These are phyloP conservation scores for Coremacera marginata DNA, from an alignment of 2,888 invertebrate genomes.

Conservation along the genomic window DNA sequence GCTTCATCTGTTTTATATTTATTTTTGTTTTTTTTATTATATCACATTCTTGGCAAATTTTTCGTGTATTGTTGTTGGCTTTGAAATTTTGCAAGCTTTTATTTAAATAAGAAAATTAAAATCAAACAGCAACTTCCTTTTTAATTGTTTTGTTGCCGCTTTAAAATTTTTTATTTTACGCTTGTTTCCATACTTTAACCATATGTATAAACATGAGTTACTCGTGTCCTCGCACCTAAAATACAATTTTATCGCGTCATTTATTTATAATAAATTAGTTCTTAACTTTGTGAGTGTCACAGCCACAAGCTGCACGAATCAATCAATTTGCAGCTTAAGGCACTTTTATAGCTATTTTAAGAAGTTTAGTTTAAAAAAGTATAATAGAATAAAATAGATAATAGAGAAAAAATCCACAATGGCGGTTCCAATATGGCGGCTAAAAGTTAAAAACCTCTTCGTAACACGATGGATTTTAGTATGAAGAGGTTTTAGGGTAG, in stretches of 20 bases:
- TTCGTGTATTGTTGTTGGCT: conserved; percentile 21
- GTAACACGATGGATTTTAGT: no score
- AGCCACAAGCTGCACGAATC: background rate
- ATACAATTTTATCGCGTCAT: conserved; percentile 10
- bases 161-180: background rate
- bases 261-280: background rate
- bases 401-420: no score
- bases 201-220: background rate
- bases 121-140: background rate
- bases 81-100: conserved; percentile 1
- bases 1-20: no score
- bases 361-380: conserved; percentile 24
- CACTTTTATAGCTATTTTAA: conserved; percentile 14
- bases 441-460: no score
- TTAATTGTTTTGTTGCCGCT: background rate
- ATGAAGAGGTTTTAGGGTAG: no score
- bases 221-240: background rate
- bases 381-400: no score
- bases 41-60: conserved; percentile 1
- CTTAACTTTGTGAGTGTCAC: background rate
- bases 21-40: conserved; percentile 2
- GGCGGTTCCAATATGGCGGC: no score
- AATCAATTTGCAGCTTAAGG: conserved; percentile 10
- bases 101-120: background rate
- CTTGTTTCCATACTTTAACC: background rate